Evolutionary conservation across 1,140 invertebrate genomes (phyloP), one percentile per base, ranked within the genome.

Genomic region (Metopolophium dirhodum): DNA sequence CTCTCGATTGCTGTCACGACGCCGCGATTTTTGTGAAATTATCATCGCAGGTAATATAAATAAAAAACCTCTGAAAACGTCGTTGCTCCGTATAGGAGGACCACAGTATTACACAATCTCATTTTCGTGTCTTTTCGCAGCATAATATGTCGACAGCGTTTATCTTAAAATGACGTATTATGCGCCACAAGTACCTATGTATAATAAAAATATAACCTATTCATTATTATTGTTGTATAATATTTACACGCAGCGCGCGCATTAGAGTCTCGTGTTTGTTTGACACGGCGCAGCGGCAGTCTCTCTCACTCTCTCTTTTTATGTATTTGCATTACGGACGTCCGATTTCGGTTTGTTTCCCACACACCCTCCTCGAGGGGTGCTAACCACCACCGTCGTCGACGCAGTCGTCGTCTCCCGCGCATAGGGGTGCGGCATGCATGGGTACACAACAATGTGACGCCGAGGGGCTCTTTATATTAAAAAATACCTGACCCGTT

Each of bases 331-430:
- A 49, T 22, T 35, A 37, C 87, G 88, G 88, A 89, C 88, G 88
- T 89, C 88, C 88, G 88, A 57, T 89, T 89, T 89, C 88, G 35
- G 49, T 54, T 89, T 57, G 51, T 89, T 89, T 89, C 88, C 88
- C 88, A 89, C 88, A 89, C 47, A 89, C n/a, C 9, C 83, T 77
- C 30, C n/a, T 51, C 87, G 87, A 54, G 9, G 87, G 87, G 87
- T 54, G 86, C 26, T 86, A 14, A 86, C 41, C 83, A 37, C 77
- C 35, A 23, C 77, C 18, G 41, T 41, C 41, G 41, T 41, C 41
- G 41, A 1, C 41, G 41, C 41, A 41, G 41, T 41, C 86, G n/a
- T 49, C 41, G 30, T 77, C 86, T 49, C 86, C 86, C 47, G 86
- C 86, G 49, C 85, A 86, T 86, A 45, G 37, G 45, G 86, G 86